phyloP scores from a whole-genome alignment of 2,888 invertebrate genomes.

The Saturnia japonica region DNA sequence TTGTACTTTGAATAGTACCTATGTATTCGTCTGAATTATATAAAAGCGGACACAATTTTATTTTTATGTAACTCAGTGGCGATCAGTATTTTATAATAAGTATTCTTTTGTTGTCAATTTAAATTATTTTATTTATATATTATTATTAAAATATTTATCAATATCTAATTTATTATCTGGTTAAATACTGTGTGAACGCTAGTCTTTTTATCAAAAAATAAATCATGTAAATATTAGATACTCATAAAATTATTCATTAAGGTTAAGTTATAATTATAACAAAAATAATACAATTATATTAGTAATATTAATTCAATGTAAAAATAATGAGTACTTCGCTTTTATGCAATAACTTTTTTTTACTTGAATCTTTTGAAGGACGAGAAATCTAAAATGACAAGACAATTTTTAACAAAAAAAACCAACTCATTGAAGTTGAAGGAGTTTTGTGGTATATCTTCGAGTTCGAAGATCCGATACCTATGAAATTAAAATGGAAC shows the following conservation, averaged over 20 bases:
- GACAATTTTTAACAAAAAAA: not conserved
- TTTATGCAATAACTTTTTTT: conserved; percentile 13
- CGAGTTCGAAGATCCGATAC: too few species aligned
- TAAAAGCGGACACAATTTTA: not conserved
- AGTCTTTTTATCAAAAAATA: conserved; percentile 68
- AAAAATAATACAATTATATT: conserved; percentile 61
- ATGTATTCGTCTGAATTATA: conserved; percentile 1
- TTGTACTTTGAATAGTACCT: not conserved
- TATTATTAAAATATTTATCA: not conserved
- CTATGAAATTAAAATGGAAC: too few species aligned
- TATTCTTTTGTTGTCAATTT: conserved; percentile 22
- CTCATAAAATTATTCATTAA: conserved; percentile 75
- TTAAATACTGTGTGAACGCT: conserved; percentile 43
- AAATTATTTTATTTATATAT: conserved; percentile 14
- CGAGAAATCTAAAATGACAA: not conserved
- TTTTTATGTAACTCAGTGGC: not conserved
- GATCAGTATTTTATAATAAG: not conserved
- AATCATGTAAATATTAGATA: conserved; percentile 78
- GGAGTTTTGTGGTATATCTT: too few species aligned
- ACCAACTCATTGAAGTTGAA: too few species aligned
- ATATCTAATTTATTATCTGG: conserved; percentile 8
- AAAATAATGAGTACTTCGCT: conserved; percentile 16
- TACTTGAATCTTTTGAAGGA: not conserved
- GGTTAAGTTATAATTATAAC: conserved; percentile 41
- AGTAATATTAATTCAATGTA: conserved; percentile 45